Evolutionary conservation across 2,113 vertebrate species (phyloP).

Genomic region (Lamprotornis superbus): DNA sequence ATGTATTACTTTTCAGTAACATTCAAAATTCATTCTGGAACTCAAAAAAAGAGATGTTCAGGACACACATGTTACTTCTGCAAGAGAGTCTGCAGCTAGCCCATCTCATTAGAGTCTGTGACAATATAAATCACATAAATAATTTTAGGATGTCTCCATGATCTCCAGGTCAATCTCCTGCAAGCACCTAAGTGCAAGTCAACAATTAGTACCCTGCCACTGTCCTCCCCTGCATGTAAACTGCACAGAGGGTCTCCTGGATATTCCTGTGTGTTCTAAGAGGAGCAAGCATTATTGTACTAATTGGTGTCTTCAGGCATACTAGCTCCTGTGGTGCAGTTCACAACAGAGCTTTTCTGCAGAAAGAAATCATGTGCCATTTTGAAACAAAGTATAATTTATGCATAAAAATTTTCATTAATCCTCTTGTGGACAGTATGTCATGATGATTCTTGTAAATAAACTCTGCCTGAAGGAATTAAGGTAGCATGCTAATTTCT

Average conservation of each 20-base stretch:
- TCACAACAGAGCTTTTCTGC: background rate
- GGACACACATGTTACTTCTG: background rate
- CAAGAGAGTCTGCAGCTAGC: background rate
- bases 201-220: background rate
- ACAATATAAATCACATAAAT: background rate
- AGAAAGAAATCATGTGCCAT: background rate
- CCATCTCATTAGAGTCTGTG: background rate
- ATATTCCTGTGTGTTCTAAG: background rate
- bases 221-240: background rate
- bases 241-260: background rate
- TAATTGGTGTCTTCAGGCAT: background rate
- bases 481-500: background rate
- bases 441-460: background rate
- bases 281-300: background rate
- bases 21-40: background rate
- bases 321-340: background rate
- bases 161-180: background rate
- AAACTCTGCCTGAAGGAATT: background rate
- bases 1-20: background rate
- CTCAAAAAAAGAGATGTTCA: background rate
- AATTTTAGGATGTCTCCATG: background rate
- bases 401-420: background rate
- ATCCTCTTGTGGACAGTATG: background rate
- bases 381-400: background rate
- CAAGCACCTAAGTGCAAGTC: background rate